Evolutionary conservation across 2,113 vertebrate genomes (phyloP).

Genomic region (Proteles cristata): DNA sequence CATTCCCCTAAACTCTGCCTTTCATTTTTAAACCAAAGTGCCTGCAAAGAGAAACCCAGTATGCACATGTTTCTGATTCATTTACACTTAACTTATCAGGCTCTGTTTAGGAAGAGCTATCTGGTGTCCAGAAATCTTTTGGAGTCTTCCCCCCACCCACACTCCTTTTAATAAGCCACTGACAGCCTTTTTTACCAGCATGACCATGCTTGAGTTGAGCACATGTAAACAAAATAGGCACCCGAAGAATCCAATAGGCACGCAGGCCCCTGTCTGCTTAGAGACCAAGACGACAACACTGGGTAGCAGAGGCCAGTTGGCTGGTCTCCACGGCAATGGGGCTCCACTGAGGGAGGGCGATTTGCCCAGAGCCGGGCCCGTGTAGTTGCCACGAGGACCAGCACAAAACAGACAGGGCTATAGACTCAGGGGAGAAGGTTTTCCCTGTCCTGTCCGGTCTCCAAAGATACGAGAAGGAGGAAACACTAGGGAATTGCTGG

Average conservation of each 20-base stretch:
- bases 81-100: constrained; percentile 76
- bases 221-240: not conserved
- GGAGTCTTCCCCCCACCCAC: not conserved
- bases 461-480: not conserved
- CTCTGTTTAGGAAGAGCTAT: constrained; percentile 59
- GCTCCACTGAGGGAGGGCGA: not conserved
- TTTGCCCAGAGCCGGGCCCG: not conserved
- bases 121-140: constrained; percentile 62
- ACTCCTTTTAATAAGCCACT: constrained; percentile 31
- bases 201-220: not conserved
- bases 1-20: not conserved
- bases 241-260: not conserved
- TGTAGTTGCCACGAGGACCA: not conserved
- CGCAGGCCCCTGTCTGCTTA: not conserved
- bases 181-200: not conserved
- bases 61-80: constrained; percentile 76
- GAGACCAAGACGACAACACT: not conserved
- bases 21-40: constrained; percentile 65
- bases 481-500: not conserved
- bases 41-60: constrained; percentile 48
- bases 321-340: not conserved
- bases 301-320: not conserved
- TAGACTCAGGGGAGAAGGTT: not conserved
- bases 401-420: not conserved
- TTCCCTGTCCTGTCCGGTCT: not conserved